Conservation (phyloP, 2,888 invertebrate species). For the Celastrina argiolus region DNA sequence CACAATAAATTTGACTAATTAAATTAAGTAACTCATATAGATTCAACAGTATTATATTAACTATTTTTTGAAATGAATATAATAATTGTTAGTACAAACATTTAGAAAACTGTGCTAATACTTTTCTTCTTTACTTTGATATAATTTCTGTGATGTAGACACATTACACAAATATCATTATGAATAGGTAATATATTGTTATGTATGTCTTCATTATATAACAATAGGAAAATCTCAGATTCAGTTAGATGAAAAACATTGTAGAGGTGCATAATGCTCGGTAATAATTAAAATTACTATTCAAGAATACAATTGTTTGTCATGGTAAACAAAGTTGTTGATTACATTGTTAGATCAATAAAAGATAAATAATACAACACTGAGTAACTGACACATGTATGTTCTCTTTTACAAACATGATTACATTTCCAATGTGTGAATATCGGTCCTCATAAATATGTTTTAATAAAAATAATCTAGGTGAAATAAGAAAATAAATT, state of each 20-base stretch:
- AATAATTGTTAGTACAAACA: too few relatives aligned
- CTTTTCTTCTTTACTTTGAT: too few relatives aligned
- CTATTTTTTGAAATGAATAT: too few relatives aligned
- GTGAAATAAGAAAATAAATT: slow-evolving; percentile 28
- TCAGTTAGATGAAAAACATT: not conserved
- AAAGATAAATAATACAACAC: not conserved
- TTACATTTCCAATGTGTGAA: not conserved
- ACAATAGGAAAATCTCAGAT: not conserved
- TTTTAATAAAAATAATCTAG: not conserved
- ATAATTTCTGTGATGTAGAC: too few relatives aligned
- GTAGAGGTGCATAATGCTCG: not conserved
- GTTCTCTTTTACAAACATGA: not conserved
- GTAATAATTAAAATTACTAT: not conserved
- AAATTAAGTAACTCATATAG: too few relatives aligned
- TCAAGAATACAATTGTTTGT: not conserved
- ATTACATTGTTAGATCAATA: not conserved
- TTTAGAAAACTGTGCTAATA: too few relatives aligned
- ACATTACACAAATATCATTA: too few relatives aligned
- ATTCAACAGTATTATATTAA: too few relatives aligned
- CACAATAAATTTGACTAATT: too few relatives aligned
- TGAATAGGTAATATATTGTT: too few relatives aligned
- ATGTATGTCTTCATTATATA: too few relatives aligned
- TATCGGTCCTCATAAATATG: too few relatives aligned
- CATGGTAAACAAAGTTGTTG: not conserved
- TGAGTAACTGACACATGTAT: not conserved